Base-by-base conservation (phyloP, 2,797 vertebrate genomes). In the Neostethus bicornis region DNA sequence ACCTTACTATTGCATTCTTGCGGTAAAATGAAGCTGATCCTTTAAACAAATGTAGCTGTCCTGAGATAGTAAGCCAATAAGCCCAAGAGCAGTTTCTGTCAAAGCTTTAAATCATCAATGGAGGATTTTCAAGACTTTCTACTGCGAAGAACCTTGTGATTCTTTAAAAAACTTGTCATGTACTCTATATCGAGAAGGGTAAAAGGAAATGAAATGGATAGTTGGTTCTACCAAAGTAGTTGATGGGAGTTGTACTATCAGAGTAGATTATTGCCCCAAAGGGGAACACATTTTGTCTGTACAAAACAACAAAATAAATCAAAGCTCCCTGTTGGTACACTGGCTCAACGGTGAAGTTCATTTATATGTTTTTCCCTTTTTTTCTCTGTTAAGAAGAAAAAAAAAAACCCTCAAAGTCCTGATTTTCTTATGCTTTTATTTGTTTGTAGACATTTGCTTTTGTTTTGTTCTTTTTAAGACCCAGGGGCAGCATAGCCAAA, bases 231-330 rank as follows among this genome's bases (percentile, higher is more conserved):
- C 63, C 66, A 75, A 85, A 74, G 70, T 82, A 83, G 80, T 72
- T 80, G 81, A 70, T 74, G 72, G 70, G 67, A 85, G 67, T 82
- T 86, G 68, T 81, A 74, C 73, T 70, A 81, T 70, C 70, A 77
- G 74, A 87, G 81, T 77, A 86, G 80, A 85, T 83, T 84, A 84
- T 81, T 80, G 78, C 76, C 83, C 83, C 74, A 68, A 75, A 77
- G 81, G 75, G 59, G 56, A 81, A 79, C 62, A 57, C 65, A 77
- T 84, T 85, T 83, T 87, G 75, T 84, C 81, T 87, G 77, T 53
- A 60, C 70, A 84, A 81, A 87, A 88, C 73, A 87, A 85, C 83
- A 81, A 88, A 85, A 86, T 86, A 81, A 85, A 87, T 87, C 84
- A 84, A 81, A 83, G 73, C 76, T 78, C 77, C 73, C 63, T 65